Percentiles rank a stretch among this genome's conserved stretches.
These are phyloP conservation scores for Pammene fasciana DNA, from an alignment of 2,888 invertebrate genomes.

Conservation along the genomic window DNA sequence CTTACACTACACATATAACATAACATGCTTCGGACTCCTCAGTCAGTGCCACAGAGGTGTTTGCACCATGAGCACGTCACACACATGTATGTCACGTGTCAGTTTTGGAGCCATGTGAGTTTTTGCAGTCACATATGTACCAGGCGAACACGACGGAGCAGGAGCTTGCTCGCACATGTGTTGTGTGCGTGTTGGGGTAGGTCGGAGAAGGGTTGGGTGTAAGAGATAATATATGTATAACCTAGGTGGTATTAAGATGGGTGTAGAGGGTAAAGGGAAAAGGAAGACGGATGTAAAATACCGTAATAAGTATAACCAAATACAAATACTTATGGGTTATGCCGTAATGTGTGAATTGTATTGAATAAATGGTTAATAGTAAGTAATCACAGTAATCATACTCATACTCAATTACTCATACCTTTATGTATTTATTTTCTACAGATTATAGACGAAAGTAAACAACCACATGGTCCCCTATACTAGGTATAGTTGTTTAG, in stretches of 20 bases:
- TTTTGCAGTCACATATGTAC: constrained; percentile 77
- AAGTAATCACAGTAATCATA: no score
- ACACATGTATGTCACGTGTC: constrained; percentile 57
- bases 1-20: constrained; percentile 12
- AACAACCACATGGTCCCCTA: no score
- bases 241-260: not conserved
- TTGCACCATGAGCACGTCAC: constrained; percentile 32
- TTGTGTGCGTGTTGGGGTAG: constrained; percentile 52
- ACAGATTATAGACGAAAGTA: no score
- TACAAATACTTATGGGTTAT: no score
- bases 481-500: no score
- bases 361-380: no score
- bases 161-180: constrained; percentile 61
- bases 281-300: not conserved
- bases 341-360: no score
- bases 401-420: no score
- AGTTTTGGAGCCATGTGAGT: constrained; percentile 75
- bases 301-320: not conserved
- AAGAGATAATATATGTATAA: constrained; percentile 3
- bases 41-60: constrained; percentile 30
- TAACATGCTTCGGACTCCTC: constrained; percentile 19
- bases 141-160: constrained; percentile 60
- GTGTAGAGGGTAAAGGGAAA: not conserved
- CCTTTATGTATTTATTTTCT: no score
- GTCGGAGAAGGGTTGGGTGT: constrained; percentile 44